Conservation (phyloP, 2,113 vertebrate species). For the Glareola pratincola region DNA sequence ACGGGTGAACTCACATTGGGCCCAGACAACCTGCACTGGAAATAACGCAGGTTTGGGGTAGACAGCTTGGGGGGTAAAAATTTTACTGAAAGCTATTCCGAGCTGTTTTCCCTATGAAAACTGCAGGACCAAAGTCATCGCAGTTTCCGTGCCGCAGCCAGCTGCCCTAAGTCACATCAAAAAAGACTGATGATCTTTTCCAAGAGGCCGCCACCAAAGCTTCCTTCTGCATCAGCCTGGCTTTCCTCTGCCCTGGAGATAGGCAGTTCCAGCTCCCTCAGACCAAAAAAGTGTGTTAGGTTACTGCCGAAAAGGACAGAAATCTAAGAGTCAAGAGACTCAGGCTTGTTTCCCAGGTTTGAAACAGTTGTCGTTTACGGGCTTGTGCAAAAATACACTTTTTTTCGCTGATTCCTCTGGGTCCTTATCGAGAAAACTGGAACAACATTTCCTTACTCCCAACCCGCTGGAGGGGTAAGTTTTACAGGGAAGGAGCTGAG, state of each 20-base stretch:
- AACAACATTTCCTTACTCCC: background rate
- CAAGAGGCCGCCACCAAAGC: background rate
- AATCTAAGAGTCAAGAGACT: background rate
- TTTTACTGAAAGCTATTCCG: background rate
- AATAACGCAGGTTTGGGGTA: background rate
- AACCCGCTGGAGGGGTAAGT: fast-evolving
- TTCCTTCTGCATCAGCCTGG: background rate
- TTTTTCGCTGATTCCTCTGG: background rate
- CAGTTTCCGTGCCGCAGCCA: background rate
- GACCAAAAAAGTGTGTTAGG: background rate
- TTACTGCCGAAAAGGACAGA: background rate
- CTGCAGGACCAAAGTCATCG: background rate
- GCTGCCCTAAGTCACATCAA: background rate
- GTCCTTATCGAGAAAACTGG: background rate
- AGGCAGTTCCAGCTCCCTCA: background rate
- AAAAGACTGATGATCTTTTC: background rate
- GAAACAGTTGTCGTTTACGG: background rate
- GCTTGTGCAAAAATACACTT: background rate
- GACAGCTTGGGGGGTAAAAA: background rate
- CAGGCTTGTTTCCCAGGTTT: background rate
- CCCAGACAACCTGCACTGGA: background rate
- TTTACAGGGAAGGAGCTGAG: background rate
- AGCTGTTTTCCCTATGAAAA: background rate
- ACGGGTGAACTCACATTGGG: background rate
- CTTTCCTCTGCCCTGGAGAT: background rate